Percentiles rank a stretch among this genome's conserved stretches.
Conservation (phyloP, 1,140 invertebrate species). For the Pseudomyrmex cubaensis region DNA sequence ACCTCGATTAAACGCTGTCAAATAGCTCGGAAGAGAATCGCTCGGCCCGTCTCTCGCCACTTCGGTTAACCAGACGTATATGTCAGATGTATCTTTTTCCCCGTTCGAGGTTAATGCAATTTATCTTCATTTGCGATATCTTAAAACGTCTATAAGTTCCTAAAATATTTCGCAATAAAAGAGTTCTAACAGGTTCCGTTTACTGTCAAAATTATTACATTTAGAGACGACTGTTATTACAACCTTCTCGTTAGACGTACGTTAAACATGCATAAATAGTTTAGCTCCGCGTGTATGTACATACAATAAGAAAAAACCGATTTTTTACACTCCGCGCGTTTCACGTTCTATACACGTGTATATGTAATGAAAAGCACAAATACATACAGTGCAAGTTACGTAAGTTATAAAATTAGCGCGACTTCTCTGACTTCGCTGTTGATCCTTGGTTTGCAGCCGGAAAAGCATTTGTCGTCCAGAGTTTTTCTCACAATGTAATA, state of each 20-base stretch:
- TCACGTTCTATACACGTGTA: no score
- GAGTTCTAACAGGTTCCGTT: not conserved
- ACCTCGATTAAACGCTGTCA: constrained; percentile 34
- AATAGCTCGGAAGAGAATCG: constrained; percentile 50
- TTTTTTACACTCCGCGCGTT: no score
- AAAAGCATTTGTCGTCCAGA: no score
- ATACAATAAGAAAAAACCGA: no score
- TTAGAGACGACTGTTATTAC: not conserved
- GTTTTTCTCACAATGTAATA: no score
- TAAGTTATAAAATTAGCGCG: no score
- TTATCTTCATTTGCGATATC: constrained; percentile 14
- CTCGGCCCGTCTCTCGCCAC: not conserved
- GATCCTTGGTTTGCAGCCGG: no score
- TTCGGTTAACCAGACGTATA: not conserved
- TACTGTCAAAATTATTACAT: not conserved
- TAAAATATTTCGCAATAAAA: not conserved
- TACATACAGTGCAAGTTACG: no score
- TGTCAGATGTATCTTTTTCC: constrained; percentile 4
- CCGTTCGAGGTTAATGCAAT: not conserved
- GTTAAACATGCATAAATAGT: not conserved
- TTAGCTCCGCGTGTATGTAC: no score
- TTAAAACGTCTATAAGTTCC: constrained; percentile 17
- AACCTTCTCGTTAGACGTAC: not conserved
- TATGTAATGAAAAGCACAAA: no score
- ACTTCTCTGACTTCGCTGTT: no score